phyloP scores from a whole-genome alignment of 2,113 vertebrate species.

The Chascanopsetta lugubris region DNA sequence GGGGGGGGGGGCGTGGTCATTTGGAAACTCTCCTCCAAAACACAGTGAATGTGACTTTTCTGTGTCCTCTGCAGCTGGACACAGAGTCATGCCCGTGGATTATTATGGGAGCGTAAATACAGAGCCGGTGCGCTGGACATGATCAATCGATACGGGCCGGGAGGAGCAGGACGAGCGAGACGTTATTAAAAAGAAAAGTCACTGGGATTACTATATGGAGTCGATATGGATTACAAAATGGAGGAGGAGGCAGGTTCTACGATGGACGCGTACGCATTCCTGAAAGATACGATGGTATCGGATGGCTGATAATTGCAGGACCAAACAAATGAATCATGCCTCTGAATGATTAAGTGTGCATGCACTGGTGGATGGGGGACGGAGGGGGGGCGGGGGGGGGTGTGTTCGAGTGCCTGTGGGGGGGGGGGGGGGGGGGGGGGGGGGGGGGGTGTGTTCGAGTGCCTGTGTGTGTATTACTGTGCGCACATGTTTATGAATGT shows the following conservation, averaged over 20 bases:
- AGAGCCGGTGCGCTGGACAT: slow-evolving; percentile 52
- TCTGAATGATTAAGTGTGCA: slow-evolving; percentile 46
- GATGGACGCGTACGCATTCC: slow-evolving; percentile 35
- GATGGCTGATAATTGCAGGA: slow-evolving; percentile 49
- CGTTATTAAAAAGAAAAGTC: slow-evolving; percentile 65
- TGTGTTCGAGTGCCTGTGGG: slow-evolving; percentile 52
- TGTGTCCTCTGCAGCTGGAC: slow-evolving; percentile 61
- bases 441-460: slow-evolving; percentile 26
- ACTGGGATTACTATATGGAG: slow-evolving; percentile 62
- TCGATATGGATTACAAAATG: slow-evolving; percentile 74
- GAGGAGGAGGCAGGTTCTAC: slow-evolving; percentile 11
- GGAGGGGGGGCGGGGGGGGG: slow-evolving; percentile 33
- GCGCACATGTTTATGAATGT: slow-evolving; percentile 53
- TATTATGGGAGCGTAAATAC: slow-evolving; percentile 74
- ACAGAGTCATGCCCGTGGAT: slow-evolving; percentile 62
- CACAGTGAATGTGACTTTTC: slow-evolving; percentile 69
- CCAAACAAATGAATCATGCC: slow-evolving; percentile 36
- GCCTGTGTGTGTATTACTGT: slow-evolving; percentile 29
- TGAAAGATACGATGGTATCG: slow-evolving; percentile 37
- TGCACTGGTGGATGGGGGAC: slow-evolving; percentile 38
- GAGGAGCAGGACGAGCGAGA: slow-evolving; percentile 34
- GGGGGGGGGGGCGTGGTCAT: too few relatives aligned
- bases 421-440: slow-evolving; percentile 24
- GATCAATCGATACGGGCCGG: slow-evolving; percentile 67
- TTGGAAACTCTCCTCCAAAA: slow-evolving; percentile 46